Base-by-base conservation (phyloP, 2,113 vertebrate species). In the Pedetes capensis region DNA sequence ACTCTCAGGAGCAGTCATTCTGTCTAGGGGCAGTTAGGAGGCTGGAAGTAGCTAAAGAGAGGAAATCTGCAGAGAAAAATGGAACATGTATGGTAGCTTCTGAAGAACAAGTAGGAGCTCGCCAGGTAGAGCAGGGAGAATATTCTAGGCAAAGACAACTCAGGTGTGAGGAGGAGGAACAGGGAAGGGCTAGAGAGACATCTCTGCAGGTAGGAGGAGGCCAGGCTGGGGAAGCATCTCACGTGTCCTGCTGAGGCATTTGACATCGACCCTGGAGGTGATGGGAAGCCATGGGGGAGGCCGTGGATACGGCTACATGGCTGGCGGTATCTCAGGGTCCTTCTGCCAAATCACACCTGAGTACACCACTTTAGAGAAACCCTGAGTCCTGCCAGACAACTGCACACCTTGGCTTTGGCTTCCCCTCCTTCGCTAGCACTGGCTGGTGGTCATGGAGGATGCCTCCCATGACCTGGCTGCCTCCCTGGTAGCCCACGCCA, bases 281-380 rank as follows among this genome's bases (percentile, higher is more conserved):
- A 55, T 29, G 49, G 49, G 34, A 25, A 59, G 44, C 14, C 29
- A 47, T 32, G 16, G 9, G 39, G 39, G 84, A 76, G 14, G 44
- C 39, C 68, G 10, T 59, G 63, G 29, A 18, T 11, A 5, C 8
- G 55, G 32, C 29, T 25, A 1, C 53, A 27, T 3, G 16, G 29
- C 6, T 34, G 2, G 22, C 51, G 51, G 68, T 8, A 17, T 32
- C 39, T 47, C 57, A 34, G n/a, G 34, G n/a, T 34, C 23, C 29
- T 3, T 87, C 51, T 82, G 51, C 13, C n/a, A 75, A 57, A 57
- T 49, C 34, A 47, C 17, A 57, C 47, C 44, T 80, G 34, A 66
- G 90, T 55, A 84, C 49, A 85, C 53, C 51, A 29, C 37, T 79
- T 96, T 42, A 53, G 59, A 34, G 8, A 55, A 55, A 8, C 20